These are phyloP conservation scores for Numida meleagris DNA, from an alignment of 2,113 vertebrate genomes.

Conservation along the genomic window DNA sequence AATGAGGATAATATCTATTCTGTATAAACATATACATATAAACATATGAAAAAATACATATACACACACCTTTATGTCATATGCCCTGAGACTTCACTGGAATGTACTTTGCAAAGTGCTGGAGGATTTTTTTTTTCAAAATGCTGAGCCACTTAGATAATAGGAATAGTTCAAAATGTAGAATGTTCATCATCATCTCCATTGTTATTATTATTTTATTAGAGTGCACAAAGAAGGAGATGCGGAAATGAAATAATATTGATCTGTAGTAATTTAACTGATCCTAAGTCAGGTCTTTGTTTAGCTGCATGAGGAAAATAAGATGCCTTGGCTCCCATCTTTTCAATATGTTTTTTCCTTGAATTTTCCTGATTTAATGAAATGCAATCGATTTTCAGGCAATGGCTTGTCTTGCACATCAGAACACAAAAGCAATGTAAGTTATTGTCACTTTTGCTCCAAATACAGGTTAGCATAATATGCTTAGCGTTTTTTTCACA, in stretches of 20 bases:
- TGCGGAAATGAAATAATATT: background rate
- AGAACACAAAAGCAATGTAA: background rate
- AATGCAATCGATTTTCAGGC: background rate
- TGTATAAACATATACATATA: background rate
- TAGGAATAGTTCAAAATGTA: background rate
- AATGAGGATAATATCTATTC: background rate
- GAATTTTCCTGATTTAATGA: background rate
- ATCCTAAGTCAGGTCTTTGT: background rate
- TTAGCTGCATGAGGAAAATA: background rate
- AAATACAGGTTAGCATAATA: background rate
- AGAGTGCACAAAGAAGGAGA: background rate
- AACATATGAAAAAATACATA: background rate
- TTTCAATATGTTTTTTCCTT: background rate
- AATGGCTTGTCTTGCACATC: background rate
- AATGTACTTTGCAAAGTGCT: background rate
- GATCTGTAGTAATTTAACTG: background rate
- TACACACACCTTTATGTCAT: accelerated
- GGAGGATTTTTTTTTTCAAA: background rate
- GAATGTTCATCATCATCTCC: background rate
- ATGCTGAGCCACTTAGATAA: background rate
- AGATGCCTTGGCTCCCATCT: background rate
- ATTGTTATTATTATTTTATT: background rate
- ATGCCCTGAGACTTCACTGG: background rate
- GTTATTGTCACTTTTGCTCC: background rate
- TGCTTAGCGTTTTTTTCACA: background rate